Evolutionary conservation across 2,888 invertebrate species (phyloP).

Genomic region (Ecliptopera silaceata): DNA sequence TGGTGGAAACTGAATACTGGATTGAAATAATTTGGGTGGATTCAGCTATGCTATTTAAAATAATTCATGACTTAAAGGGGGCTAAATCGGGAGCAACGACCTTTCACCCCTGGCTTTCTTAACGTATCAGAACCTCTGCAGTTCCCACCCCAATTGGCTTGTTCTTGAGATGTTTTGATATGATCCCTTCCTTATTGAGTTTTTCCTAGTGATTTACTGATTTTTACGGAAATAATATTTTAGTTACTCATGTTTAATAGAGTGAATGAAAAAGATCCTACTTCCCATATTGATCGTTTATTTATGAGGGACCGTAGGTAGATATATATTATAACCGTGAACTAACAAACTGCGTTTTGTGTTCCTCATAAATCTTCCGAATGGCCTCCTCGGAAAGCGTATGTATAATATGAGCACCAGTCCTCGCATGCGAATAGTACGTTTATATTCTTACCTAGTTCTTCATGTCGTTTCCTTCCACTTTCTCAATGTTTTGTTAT

Average conservation of each 20-base stretch:
- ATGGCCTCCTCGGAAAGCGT: slow-evolving; percentile 29
- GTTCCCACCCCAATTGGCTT: slow-evolving; percentile 47
- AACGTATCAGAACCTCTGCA: slow-evolving; percentile 52
- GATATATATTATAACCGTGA: slow-evolving; percentile 26
- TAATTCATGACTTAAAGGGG: slow-evolving; percentile 58
- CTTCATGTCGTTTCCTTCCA: not conserved
- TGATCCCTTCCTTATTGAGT: slow-evolving; percentile 12
- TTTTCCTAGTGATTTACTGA: slow-evolving; percentile 3
- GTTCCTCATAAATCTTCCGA: slow-evolving; percentile 33
- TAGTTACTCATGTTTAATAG: too few species aligned
- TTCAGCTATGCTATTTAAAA: slow-evolving; percentile 44
- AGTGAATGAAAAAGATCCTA: too few species aligned
- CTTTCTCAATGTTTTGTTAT: not conserved
- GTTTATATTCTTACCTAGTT: slow-evolving; percentile 8
- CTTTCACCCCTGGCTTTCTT: slow-evolving; percentile 72
- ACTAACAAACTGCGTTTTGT: slow-evolving; percentile 36
- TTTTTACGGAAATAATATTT: not conserved
- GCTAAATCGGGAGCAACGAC: slow-evolving; percentile 62
- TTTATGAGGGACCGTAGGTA: slow-evolving; percentile 22
- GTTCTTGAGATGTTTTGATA: slow-evolving; percentile 45
- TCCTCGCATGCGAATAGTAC: slow-evolving; percentile 41
- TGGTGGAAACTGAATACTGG: too few species aligned
- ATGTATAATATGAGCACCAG: slow-evolving; percentile 31
- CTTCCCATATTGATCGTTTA: slow-evolving; percentile 20
- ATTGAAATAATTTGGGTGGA: slow-evolving; percentile 29